Conservation (phyloP, 1,140 invertebrate species). For the Asobara japonica region DNA sequence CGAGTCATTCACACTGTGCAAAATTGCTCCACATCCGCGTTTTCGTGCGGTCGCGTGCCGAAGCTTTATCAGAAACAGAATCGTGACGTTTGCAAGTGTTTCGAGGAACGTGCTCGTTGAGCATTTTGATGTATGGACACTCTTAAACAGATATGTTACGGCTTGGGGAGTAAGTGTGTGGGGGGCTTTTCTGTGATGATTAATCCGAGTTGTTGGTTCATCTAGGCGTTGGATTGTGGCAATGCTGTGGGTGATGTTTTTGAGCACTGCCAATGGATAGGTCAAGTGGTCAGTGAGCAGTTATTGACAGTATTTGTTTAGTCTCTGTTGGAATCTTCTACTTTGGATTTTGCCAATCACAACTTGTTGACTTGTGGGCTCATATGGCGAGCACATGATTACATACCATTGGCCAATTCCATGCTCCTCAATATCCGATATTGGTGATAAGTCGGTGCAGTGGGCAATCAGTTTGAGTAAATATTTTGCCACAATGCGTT, state of each 20-base stretch:
- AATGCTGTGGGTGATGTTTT: background rate
- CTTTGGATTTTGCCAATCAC: background rate
- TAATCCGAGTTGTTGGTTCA: background rate
- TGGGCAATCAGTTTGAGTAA: background rate
- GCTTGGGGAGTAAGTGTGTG: background rate
- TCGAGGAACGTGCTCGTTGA: conserved; percentile 3
- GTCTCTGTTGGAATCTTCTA: background rate
- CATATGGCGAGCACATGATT: background rate
- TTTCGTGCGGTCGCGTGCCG: background rate
- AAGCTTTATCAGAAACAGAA: conserved; percentile 2
- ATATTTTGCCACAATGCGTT: background rate
- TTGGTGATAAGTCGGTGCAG: background rate
- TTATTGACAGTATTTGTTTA: background rate
- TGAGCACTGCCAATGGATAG: background rate
- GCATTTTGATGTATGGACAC: background rate
- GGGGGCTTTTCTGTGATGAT: background rate
- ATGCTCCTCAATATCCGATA: background rate
- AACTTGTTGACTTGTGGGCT: background rate
- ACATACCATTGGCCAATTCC: background rate
- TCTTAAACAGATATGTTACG: background rate
- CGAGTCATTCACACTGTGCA: background rate
- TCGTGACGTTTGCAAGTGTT: conserved; percentile 6
- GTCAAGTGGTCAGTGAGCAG: background rate
- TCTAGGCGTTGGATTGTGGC: background rate
- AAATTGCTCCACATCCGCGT: background rate